phyloP scores from a whole-genome alignment of 1,140 invertebrate genomes.

The Macrosteles quadrilineatus region DNA sequence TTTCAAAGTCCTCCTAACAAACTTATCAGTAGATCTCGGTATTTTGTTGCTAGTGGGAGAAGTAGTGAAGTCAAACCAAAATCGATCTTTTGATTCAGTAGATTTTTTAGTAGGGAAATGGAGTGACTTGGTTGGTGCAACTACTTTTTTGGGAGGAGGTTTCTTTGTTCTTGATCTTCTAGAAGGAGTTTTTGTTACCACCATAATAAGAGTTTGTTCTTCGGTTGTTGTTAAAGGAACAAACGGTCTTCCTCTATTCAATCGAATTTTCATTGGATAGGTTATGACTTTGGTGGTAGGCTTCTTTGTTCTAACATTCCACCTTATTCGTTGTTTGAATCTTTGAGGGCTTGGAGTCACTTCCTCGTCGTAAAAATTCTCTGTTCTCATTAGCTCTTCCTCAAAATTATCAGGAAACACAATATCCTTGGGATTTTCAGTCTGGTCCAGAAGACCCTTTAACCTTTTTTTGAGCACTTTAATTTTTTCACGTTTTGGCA shows the following conservation, averaged over 20 bases:
- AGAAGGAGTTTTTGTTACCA: not conserved
- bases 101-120: too few species aligned
- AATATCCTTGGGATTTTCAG: not conserved
- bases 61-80: not conserved
- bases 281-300: not conserved
- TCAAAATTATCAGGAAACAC: conserved; percentile 7
- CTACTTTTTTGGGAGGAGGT: not conserved
- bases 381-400: not conserved
- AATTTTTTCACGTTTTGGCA: not conserved
- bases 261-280: not conserved
- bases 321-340: not conserved
- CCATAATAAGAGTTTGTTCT: not conserved
- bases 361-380: not conserved
- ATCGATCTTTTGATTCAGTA: too few species aligned
- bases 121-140: not conserved
- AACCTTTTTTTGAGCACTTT: not conserved
- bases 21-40: not conserved
- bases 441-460: not conserved
- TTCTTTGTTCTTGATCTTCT: not conserved
- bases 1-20: not conserved
- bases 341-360: not conserved
- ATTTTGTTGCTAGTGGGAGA: not conserved
- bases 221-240: not conserved
- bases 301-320: not conserved
- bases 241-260: not conserved